Base-by-base conservation (phyloP, 1,140 invertebrate species). In the Drosophila insularis region DNA sequence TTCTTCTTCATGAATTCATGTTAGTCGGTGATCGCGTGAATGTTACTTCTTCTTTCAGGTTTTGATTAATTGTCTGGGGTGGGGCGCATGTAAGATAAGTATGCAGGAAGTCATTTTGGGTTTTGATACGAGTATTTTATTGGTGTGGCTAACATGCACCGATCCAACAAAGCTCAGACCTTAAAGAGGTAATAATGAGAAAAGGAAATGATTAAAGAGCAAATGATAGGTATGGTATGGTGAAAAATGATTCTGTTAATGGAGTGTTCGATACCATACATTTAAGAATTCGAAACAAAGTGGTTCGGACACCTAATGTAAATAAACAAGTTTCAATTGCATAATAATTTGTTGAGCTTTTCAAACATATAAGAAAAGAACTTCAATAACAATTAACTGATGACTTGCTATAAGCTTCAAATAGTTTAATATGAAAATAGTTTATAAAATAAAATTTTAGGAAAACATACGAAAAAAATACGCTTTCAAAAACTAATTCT, bases 91-190 rank as follows among this genome's bases (percentile, higher is more conserved):
- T 14, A 23, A 43, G 56, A 64, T 68, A 81, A 81, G 70, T 75
- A 86, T 69, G 56, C 81, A 86, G 81, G 81, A 85, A 85, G 81
- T 87, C 54, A 75, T 71, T 86, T 69, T 68, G 64, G 39, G 39
- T 31, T 53, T 50, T 21, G 43, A 21, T 21, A 50, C 19, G 19
- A 21, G 67, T 74, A 74, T 65, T 32, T 27, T 5, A 56, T 56
- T 56, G 32, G 32, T 10, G 13, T 46, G 43, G 43, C 43, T 10
- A 46, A 50, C 43, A 21, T 50, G 43, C 43, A 21, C 43, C 2
- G 43, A 8, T 11, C 43, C 43, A 46, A 21, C 17, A 21, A 21
- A 21, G 2, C 43, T 19, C 43, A 11, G 23, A 55, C 21, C 23
- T 55, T 55, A 50, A 50, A 50, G 21, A 50, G 43, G 17, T 50